Conservation (phyloP, 2,797 vertebrate genomes). For the Macropus fuliginosus region DNA sequence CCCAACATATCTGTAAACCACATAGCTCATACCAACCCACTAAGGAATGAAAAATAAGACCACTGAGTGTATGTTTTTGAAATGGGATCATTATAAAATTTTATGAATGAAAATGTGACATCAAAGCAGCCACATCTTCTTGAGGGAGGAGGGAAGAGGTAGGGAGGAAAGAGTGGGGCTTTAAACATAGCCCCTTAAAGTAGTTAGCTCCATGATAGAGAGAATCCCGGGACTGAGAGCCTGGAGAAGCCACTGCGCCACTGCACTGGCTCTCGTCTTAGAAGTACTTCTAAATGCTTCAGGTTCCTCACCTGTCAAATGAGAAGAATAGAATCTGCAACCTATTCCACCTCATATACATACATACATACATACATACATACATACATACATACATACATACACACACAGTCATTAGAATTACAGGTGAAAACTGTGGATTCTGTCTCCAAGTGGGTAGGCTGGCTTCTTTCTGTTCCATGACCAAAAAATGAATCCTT, state of each 20-base stretch:
- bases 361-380: too few relatives aligned
- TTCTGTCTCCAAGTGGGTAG: background rate
- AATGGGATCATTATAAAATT: background rate
- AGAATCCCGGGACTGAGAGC: background rate
- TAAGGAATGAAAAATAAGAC: background rate
- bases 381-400: too few relatives aligned
- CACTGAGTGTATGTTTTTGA: background rate
- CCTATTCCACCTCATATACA: background rate
- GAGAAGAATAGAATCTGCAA: background rate
- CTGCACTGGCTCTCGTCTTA: background rate
- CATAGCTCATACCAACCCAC: background rate
- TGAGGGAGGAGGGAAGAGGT: background rate
- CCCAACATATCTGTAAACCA: background rate
- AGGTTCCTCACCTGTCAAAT: background rate
- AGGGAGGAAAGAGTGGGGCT: background rate
- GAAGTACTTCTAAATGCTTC: background rate
- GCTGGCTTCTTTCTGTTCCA: constrained; percentile 34
- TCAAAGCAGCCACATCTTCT: background rate
- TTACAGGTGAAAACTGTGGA: background rate
- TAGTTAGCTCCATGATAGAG: background rate
- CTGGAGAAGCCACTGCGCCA: background rate
- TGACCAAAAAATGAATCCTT: background rate
- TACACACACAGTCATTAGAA: background rate
- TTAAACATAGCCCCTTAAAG: background rate
- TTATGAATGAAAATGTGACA: background rate